Conservation (phyloP, 2,113 vertebrate species). For the Pterocles gutturalis region DNA sequence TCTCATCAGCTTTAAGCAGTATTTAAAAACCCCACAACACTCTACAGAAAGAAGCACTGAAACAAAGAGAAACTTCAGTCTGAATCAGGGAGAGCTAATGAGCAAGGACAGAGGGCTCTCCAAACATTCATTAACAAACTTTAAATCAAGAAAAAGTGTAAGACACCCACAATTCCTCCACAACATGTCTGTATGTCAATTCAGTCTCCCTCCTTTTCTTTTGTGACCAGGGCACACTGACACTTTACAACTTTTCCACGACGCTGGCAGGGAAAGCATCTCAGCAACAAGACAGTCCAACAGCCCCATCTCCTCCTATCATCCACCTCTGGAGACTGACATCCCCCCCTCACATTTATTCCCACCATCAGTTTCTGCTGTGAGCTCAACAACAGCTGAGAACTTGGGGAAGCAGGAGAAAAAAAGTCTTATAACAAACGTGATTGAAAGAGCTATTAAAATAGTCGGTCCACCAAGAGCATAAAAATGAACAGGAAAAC, state of each 20-base stretch:
- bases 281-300: neutral
- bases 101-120: neutral
- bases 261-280: neutral
- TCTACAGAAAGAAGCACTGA: neutral
- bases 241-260: neutral
- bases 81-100: neutral
- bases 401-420: neutral
- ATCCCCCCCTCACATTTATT: neutral
- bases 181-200: neutral
- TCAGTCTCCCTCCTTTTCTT: neutral
- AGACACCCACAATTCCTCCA: neutral
- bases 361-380: neutral
- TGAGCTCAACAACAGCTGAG: neutral
- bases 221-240: neutral
- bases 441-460: neutral
- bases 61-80: neutral
- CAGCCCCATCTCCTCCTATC: rapidly evolving
- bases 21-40: neutral
- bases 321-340: neutral
- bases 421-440: neutral
- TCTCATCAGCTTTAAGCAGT: neutral
- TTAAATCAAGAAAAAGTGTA: neutral
- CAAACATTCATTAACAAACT: neutral
- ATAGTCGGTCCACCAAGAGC: neutral
- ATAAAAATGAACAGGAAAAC: neutral